These are phyloP conservation scores for Channa argus DNA, from an alignment of 2,113 vertebrate genomes.

Conservation along the genomic window DNA sequence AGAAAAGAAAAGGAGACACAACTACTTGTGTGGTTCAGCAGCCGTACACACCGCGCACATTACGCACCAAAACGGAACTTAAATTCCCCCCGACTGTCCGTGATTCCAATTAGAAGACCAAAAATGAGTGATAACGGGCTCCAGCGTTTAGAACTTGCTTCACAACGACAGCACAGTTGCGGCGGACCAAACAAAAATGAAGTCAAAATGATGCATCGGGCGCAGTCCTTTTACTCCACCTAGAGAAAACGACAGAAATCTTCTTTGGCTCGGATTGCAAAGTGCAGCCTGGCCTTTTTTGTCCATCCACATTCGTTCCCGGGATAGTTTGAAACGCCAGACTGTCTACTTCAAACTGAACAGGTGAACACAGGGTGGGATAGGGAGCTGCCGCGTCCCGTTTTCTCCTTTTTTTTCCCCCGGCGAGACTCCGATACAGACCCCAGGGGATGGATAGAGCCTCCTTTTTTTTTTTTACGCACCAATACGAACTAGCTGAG, in stretches of 20 bases:
- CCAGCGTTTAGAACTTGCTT: conserved; percentile 19
- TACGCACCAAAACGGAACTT: conserved; percentile 70
- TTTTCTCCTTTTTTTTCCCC: conserved; percentile 5
- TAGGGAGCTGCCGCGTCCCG: conserved; percentile 27
- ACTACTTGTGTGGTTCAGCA: conserved; percentile 57
- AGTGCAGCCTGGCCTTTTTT: conserved; percentile 20
- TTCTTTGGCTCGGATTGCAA: conserved; percentile 31
- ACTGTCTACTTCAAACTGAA: conserved; percentile 13
- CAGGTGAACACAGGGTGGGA: conserved; percentile 38
- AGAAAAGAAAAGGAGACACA: conserved; percentile 26
- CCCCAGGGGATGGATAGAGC: conserved; percentile 33
- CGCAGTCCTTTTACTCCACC: conserved; percentile 55
- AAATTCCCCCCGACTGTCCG: conserved; percentile 50
- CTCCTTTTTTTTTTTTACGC: conserved; percentile 30
- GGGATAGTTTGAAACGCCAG: conserved; percentile 31
- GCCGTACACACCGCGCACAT: conserved; percentile 47
- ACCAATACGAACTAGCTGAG: conserved; percentile 49
- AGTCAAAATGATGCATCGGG: conserved; percentile 14
- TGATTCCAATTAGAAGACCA: conserved; percentile 54
- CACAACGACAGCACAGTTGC: not conserved
- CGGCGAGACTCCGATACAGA: conserved; percentile 28
- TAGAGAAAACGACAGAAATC: conserved; percentile 9
- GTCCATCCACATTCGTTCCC: conserved; percentile 35
- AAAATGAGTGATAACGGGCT: not conserved
- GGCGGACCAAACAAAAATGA: not conserved